Conservation (phyloP, 1,140 invertebrate species). For the Heterodera carotae region DNA sequence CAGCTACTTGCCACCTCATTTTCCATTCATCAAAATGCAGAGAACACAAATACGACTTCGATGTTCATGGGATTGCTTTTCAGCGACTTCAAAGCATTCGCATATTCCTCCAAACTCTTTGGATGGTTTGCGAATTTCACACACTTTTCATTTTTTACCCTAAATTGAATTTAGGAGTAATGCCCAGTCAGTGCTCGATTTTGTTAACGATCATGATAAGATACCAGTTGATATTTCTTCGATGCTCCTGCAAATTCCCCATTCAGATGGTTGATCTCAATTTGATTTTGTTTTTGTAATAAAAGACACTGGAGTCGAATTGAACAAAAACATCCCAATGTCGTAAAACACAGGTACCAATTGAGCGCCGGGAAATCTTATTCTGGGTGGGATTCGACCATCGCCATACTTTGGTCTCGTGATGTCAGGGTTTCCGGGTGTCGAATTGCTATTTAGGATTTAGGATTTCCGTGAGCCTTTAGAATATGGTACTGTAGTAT, state of each 20-base stretch:
- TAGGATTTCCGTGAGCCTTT: no score
- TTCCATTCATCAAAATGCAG: background rate
- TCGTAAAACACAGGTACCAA: no score
- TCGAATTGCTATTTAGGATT: no score
- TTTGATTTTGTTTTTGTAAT: no score
- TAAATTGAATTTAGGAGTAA: constrained; percentile 6
- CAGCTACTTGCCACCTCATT: constrained; percentile 6
- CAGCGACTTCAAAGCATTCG: constrained; percentile 19
- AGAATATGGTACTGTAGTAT: no score
- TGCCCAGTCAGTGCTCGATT: constrained; percentile 7
- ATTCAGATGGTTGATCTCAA: background rate
- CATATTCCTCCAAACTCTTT: constrained; percentile 8
- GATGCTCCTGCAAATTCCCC: constrained; percentile 3
- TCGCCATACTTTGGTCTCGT: no score
- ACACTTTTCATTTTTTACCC: background rate
- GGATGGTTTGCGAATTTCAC: constrained; percentile 17
- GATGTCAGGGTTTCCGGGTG: no score
- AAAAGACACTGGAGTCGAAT: no score
- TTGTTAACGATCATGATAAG: constrained; percentile 9
- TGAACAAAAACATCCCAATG: no score
- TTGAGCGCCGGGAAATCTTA: no score
- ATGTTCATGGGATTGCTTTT: constrained; percentile 23
- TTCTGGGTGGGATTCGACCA: no score
- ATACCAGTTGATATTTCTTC: constrained; percentile 28
- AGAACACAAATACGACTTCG: background rate